A percentile compares a stretch with the other conserved stretches of the same genome.
phyloP scores from a whole-genome alignment of 1,140 invertebrate species.

The Ditylenchus dipsaci region DNA sequence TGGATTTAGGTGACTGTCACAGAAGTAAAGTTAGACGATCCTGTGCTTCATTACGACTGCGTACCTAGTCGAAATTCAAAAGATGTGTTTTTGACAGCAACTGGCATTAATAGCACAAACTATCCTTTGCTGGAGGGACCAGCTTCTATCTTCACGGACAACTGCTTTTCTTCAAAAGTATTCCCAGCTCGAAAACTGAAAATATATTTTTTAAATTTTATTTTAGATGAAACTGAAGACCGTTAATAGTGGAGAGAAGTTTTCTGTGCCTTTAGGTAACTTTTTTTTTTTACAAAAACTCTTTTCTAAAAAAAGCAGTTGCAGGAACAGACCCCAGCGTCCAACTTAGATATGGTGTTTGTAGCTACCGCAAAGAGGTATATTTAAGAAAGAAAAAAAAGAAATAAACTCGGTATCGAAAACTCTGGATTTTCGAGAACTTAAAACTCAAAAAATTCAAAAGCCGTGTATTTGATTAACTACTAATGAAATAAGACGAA shows the following conservation, averaged over 20 bases:
- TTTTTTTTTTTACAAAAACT: constrained; percentile 22
- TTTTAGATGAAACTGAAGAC: neutral
- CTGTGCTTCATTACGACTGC: constrained; percentile 57
- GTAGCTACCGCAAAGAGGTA: too few species aligned
- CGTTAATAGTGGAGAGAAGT: neutral
- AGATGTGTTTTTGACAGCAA: constrained; percentile 59
- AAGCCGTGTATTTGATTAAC: constrained; percentile 51
- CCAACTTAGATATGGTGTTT: constrained; percentile 58
- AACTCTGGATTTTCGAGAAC: too few species aligned
- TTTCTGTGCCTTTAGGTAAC: neutral
- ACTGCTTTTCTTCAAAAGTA: constrained; percentile 60
- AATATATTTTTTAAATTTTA: neutral
- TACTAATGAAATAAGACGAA: constrained; percentile 12
- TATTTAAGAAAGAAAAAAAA: too few species aligned
- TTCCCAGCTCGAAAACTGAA: neutral
- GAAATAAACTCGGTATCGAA: too few species aligned
- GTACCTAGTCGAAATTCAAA: constrained; percentile 55
- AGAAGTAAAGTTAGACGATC: constrained; percentile 54
- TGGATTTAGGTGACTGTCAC: constrained; percentile 58
- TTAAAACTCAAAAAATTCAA: too few species aligned
- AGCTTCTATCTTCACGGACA: constrained; percentile 60
- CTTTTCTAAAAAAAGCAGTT: constrained; percentile 55
- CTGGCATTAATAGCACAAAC: constrained; percentile 57
- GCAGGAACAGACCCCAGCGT: constrained; percentile 59
- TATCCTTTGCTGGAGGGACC: constrained; percentile 58